Conservation (phyloP, 2,113 vertebrate species). For the Anoura caudifer region DNA sequence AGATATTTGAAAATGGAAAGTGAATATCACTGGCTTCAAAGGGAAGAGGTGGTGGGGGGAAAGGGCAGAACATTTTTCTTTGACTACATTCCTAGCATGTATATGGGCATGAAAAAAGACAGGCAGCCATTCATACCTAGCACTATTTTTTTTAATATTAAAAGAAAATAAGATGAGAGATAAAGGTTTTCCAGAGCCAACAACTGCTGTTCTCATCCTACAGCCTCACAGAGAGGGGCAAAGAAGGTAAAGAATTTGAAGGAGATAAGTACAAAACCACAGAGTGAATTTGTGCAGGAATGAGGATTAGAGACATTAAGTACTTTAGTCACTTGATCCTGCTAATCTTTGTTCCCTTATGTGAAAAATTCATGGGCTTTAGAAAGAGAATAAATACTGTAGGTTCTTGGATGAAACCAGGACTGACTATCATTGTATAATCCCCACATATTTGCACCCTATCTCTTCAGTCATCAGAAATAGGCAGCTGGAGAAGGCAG, state of each 20-base stretch:
- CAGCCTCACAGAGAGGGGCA: slow-evolving; percentile 31
- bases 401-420: slow-evolving; percentile 39
- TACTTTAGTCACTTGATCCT: slow-evolving; percentile 66
- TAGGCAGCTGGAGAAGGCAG: slow-evolving; percentile 42
- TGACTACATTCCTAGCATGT: not conserved
- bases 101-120: not conserved
- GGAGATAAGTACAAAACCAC: slow-evolving; percentile 57
- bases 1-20: slow-evolving; percentile 23
- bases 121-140: not conserved
- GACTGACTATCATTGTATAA: slow-evolving; percentile 45
- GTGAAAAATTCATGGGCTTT: slow-evolving; percentile 62
- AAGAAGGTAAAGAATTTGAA: slow-evolving; percentile 54
- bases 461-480: slow-evolving; percentile 58
- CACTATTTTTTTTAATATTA: not conserved
- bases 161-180: slow-evolving; percentile 21
- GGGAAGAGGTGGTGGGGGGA: not conserved
- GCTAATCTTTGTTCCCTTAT: slow-evolving; percentile 73
- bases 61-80: not conserved
- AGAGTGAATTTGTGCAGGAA: slow-evolving; percentile 60
- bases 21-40: slow-evolving; percentile 4
- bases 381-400: slow-evolving; percentile 28
- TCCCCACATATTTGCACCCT: slow-evolving; percentile 48
- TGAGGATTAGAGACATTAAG: slow-evolving; percentile 60
- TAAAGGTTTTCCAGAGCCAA: slow-evolving; percentile 26
- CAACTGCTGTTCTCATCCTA: slow-evolving; percentile 20